These are phyloP conservation scores for Dorcus hopei DNA, from an alignment of 2,888 invertebrate genomes.

Conservation along the genomic window DNA sequence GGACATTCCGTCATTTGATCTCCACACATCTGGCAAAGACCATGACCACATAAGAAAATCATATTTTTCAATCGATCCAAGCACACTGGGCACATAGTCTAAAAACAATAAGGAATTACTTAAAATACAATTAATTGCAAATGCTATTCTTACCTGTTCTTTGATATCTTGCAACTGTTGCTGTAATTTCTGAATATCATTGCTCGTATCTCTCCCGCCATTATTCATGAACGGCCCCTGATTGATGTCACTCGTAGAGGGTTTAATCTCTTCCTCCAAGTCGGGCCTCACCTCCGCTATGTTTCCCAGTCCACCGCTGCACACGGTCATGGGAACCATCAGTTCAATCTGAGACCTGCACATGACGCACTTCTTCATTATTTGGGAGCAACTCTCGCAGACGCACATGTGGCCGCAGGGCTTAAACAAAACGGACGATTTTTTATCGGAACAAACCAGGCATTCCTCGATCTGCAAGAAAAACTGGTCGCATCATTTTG, in stretches of 20 bases:
- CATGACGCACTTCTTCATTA: constrained; percentile 97
- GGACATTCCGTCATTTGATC: constrained; percentile 97
- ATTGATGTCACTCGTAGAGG: constrained; percentile 49
- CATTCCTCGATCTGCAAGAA: constrained; percentile 84
- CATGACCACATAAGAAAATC: constrained; percentile 98
- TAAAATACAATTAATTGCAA: not conserved
- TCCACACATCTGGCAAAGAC: constrained; percentile 97
- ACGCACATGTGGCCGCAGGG: constrained; percentile 96
- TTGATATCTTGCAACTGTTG: constrained; percentile 97
- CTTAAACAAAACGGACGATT: constrained; percentile 87
- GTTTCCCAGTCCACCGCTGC: constrained; percentile 47
- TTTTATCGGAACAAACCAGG: constrained; percentile 92
- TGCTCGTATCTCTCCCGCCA: constrained; percentile 65
- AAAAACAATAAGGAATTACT: constrained; percentile 39
- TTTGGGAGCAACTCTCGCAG: constrained; percentile 83
- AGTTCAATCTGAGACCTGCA: constrained; percentile 85
- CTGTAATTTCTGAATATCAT: constrained; percentile 85
- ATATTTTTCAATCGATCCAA: constrained; percentile 97
- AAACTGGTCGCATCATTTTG: not conserved
- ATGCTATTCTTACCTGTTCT: constrained; percentile 70
- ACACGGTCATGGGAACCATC: constrained; percentile 55
- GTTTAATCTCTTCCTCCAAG: constrained; percentile 48
- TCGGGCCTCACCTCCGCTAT: constrained; percentile 54
- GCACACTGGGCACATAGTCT: constrained; percentile 99
- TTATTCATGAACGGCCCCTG: constrained; percentile 61